A percentile compares a stretch with the other conserved stretches of the same genome.
Evolutionary conservation across 2,797 vertebrate species (phyloP).

Genomic region (Rhadinocentrus ornatus): DNA sequence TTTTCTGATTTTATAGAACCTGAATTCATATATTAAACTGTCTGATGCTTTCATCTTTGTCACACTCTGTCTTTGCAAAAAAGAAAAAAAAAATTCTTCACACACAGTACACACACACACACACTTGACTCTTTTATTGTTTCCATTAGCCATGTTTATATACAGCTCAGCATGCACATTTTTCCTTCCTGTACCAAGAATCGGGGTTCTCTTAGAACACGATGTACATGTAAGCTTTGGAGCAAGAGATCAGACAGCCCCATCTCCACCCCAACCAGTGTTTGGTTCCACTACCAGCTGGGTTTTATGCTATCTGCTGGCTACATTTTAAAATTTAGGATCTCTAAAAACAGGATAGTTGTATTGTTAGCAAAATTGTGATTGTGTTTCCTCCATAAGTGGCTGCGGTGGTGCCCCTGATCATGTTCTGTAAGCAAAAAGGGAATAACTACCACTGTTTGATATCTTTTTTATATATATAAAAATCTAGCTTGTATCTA

Average conservation of each 20-base stretch:
- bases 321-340: neutral
- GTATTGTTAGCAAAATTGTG: neutral
- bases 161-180: slow-evolving; percentile 28
- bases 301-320: neutral
- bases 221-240: slow-evolving; percentile 30
- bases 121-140: slow-evolving; percentile 19
- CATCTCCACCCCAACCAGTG: no score
- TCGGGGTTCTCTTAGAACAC: slow-evolving; percentile 31
- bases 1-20: neutral
- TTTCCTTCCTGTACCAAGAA: slow-evolving; percentile 48
- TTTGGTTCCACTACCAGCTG: neutral
- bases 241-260: slow-evolving; percentile 8
- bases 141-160: slow-evolving; percentile 21
- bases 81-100: neutral
- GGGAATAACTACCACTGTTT: no score
- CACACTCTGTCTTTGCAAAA: neutral
- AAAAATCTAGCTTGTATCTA: neutral
- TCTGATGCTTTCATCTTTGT: neutral
- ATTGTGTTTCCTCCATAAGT: neutral
- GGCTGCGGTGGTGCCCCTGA: neutral
- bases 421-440: neutral
- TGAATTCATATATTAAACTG: neutral
- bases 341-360: neutral
- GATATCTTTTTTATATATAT: no score
- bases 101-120: slow-evolving; percentile 2